Percentiles rank a stretch among this genome's conserved stretches.
These are phyloP conservation scores for Argyra leucocephala DNA, from an alignment of 2,888 invertebrate genomes.

Conservation along the genomic window DNA sequence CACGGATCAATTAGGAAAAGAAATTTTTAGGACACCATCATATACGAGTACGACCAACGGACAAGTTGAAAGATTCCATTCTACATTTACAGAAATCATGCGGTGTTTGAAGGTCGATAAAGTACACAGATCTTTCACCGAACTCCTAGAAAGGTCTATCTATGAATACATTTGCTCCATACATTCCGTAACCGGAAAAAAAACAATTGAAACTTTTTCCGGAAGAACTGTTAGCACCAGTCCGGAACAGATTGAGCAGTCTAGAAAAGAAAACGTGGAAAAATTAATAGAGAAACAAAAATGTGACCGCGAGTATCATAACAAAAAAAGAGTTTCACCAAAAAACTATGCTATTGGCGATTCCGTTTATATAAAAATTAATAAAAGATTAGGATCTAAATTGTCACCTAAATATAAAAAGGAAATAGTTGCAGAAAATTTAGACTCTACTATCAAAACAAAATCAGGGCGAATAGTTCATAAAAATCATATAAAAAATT, in stretches of 20 bases:
- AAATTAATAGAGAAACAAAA: background rate
- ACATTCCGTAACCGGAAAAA: slow-evolving; percentile 23
- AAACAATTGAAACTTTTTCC: background rate
- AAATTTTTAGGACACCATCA: slow-evolving; percentile 20
- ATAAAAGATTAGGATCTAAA: slow-evolving; percentile 13
- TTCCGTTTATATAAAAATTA: slow-evolving; percentile 8
- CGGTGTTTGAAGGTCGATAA: slow-evolving; percentile 22
- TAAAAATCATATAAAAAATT: slow-evolving; percentile 13
- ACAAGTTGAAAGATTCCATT: slow-evolving; percentile 20
- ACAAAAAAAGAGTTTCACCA: background rate
- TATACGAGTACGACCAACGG: slow-evolving; percentile 21
- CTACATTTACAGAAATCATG: slow-evolving; percentile 22
- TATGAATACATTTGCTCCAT: slow-evolving; percentile 22
- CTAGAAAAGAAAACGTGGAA: background rate
- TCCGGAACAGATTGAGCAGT: background rate
- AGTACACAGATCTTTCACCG: slow-evolving; percentile 17
- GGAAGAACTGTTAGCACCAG: background rate
- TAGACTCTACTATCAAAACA: slow-evolving; percentile 7
- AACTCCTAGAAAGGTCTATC: slow-evolving; percentile 20
- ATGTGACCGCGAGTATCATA: background rate
- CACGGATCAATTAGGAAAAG: slow-evolving; percentile 16
- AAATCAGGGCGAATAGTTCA: slow-evolving; percentile 10
- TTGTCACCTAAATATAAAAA: slow-evolving; percentile 10
- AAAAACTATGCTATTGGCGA: slow-evolving; percentile 5
- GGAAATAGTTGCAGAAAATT: slow-evolving; percentile 13